A percentile compares a stretch with the other conserved stretches of the same genome.
These are phyloP conservation scores for Bradysia coprophila DNA, from an alignment of 1,140 invertebrate species.

Conservation along the genomic window DNA sequence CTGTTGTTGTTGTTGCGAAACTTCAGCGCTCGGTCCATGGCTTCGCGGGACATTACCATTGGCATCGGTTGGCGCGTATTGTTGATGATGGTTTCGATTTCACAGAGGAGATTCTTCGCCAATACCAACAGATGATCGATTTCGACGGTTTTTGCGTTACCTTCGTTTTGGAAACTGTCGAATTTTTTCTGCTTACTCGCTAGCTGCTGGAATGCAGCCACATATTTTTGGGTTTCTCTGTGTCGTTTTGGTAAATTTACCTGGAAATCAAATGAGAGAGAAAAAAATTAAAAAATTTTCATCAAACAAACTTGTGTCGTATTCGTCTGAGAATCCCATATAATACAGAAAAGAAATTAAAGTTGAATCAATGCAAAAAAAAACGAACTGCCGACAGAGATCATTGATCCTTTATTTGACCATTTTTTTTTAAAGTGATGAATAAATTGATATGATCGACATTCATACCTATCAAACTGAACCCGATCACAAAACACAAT, in stretches of 20 bases:
- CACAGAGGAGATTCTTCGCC: neutral
- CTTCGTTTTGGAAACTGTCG: neutral
- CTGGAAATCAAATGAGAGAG: neutral
- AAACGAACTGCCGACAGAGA: too few relatives aligned
- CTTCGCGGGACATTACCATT: neutral
- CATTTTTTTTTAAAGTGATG: too few relatives aligned
- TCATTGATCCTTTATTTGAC: too few relatives aligned
- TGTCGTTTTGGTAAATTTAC: neutral
- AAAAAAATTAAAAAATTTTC: neutral
- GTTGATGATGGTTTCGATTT: conserved; percentile 1
- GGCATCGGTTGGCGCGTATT: neutral
- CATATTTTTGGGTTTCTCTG: neutral
- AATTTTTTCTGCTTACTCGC: neutral
- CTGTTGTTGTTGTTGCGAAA: neutral
- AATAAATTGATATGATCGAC: too few relatives aligned
- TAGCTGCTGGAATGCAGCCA: neutral
- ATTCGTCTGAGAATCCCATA: too few relatives aligned
- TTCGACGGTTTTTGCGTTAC: neutral
- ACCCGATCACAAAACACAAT: too few relatives aligned
- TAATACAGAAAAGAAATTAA: too few relatives aligned
- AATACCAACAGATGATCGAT: neutral
- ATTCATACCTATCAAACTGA: too few relatives aligned
- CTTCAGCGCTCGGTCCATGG: neutral
- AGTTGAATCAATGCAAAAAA: too few relatives aligned
- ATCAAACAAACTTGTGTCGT: too few relatives aligned